Base-by-base conservation (phyloP, 2,113 vertebrate species). In the Vicugna pacos region DNA sequence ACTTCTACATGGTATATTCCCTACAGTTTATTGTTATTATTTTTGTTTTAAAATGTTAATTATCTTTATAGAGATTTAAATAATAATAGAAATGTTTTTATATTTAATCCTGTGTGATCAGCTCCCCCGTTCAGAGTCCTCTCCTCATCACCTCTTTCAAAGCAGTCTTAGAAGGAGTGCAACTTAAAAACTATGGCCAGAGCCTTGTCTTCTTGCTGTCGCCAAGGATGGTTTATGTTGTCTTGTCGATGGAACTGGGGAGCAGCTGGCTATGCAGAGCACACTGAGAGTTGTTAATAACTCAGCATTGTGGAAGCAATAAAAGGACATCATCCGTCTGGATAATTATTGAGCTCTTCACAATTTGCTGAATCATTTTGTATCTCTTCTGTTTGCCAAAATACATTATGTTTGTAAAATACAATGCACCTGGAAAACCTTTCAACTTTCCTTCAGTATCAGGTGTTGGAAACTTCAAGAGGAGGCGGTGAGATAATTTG, bases 1-100 rank as follows among this genome's bases (percentile, higher is more conserved):
- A 92, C 52, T 81, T 86, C 19, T 58, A n/a, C 17, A 2, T 65
- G 11, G 32, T 95, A 62, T 48, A 88, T 67, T 81, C 13, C 2
- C 13, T 32, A 20, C n/a, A 54, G 42, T 58, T 76, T 16, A 32
- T 20, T 62, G 13, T 38, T 28, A 56, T 20, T 79, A 42, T 52
- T 84, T 95, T 97, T 95, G 46, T 60, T 86, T 92, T 80, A 22
- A 91, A 96, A 92, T 80, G 48, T 79, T 8, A 62, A 69, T 81
- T 84, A 89, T 48, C 14, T 91, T 94, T 65, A 93, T 32, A 62
- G 15, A 86, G 3, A 16, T n/a, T 75, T 95, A 62, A 88, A 75
- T 70, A 76, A 81, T 11, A 79, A 70, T 30, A 80, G 30, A 81
- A 46, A 17, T 35, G 1, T 32, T 85, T 81, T 75, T 83, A 38